Evolutionary conservation across 2,113 vertebrate species (phyloP).

Genomic region (Quiscalus mexicanus): DNA sequence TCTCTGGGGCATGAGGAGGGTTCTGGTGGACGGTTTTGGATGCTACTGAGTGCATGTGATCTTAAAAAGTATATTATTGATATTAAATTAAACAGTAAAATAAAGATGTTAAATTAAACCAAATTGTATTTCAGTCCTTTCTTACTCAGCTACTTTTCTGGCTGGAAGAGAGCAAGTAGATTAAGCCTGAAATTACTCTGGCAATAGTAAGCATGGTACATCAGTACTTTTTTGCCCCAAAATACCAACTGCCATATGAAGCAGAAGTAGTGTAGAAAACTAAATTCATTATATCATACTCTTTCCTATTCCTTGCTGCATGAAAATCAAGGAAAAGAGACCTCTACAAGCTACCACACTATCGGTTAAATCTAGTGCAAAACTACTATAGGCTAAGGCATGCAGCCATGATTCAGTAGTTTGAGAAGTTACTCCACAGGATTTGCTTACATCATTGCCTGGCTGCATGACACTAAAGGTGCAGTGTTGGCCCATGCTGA

Average conservation of each 20-base stretch:
- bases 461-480: neutral
- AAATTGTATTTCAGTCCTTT: neutral
- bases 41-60: neutral
- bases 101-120: neutral
- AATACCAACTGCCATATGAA: neutral
- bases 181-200: neutral
- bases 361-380: neutral
- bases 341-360: neutral
- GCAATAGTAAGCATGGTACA: neutral
- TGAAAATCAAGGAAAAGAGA: neutral
- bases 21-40: neutral
- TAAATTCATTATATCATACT: neutral
- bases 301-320: rapidly evolving
- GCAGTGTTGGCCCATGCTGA: neutral
- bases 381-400: neutral
- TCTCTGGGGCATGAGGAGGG: neutral
- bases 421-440: neutral
- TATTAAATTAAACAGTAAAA: neutral
- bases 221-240: rapidly evolving
- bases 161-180: neutral
- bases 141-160: neutral
- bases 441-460: neutral
- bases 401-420: neutral
- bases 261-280: neutral
- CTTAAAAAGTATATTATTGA: neutral